Evolutionary conservation across 53 echinoderm and acorn worm species (phyloP), one percentile per base, ranked within the genome.

Genomic region (Holothuria scabra): DNA sequence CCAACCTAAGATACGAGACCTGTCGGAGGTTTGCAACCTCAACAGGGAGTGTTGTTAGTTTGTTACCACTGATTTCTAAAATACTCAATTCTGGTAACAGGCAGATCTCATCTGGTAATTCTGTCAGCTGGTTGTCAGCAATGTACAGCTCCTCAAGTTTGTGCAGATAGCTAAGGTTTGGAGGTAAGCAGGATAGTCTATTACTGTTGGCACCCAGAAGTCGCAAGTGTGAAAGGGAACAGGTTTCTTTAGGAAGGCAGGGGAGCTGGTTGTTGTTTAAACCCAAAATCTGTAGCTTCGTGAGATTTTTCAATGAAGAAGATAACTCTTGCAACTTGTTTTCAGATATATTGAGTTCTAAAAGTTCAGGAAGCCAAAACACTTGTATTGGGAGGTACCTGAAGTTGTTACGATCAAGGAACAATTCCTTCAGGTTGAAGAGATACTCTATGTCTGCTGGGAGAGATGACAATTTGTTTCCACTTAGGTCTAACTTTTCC

Each of bases 311-410:
- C 23, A 97, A 79, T 81, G 94, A 92, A 29, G 66, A 21, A 16
- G 97, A 97, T 61, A 97, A 86, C 88, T 94, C 94, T 37, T 86
- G 82, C 60, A 97, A 58, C 58, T 62, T 58, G 79, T 97, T 97
- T 66, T 91, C 92, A 20, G 94, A 90, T 4, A 92, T 78, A 52
- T 90, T 90, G 56, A 97, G 90, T 60, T 94, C 97, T 57, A 90
- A 84, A 21, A 97, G 83, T 48, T 90, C 90, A n/a, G 97, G 97
- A 3, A 97, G 91, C 97, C 97, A 97, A 80, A 94, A 97, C 14
- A 94, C 74, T 66, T 97, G 97, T 32, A 97, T 83, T 5, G 97
- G 97, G 38, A 97, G 89, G 61, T 89, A 92, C 57, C 78, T 80
- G 83, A 97, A 94, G 25, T 80, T 56, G 74, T 97, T 97, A 28